Conservation (phyloP, 2,888 invertebrate genomes). For the Schizotus pectinicornis region DNA sequence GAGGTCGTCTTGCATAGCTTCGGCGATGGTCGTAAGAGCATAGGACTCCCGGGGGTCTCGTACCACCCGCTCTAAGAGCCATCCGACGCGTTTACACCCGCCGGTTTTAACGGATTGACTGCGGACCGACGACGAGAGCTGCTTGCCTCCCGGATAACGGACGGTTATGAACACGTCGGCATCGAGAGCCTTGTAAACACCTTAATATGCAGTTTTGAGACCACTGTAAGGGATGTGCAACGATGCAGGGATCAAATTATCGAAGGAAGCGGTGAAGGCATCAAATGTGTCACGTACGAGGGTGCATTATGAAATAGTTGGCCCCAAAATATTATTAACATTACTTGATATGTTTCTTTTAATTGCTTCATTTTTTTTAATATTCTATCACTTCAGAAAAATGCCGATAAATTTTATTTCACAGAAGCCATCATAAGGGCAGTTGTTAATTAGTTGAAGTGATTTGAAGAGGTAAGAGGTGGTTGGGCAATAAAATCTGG, state of each 20-base stretch:
- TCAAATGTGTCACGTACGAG: too few species aligned
- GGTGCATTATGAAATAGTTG: too few species aligned
- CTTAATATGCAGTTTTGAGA: conserved; percentile 6
- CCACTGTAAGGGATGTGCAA: background rate
- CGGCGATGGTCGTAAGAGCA: conserved; percentile 22
- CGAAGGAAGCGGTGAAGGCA: too few species aligned
- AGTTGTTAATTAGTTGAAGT: too few species aligned
- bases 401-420: too few species aligned
- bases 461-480: too few species aligned
- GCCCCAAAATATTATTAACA: too few species aligned
- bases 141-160: conserved; percentile 19
- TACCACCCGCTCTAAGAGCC: conserved; percentile 20
- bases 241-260: too few species aligned
- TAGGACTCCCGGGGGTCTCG: conserved; percentile 24
- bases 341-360: too few species aligned
- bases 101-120: conserved; percentile 20
- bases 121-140: conserved; percentile 9
- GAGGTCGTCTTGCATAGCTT: conserved; percentile 13
- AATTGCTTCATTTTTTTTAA: background rate
- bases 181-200: conserved; percentile 6
- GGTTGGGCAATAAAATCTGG: background rate
- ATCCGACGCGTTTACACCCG: conserved; percentile 24
- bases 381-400: too few species aligned
- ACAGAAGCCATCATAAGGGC: too few species aligned
- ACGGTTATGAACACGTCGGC: conserved; percentile 9